phyloP scores from a whole-genome alignment of 2,888 invertebrate genomes.

The Alloscopus bannaensis region DNA sequence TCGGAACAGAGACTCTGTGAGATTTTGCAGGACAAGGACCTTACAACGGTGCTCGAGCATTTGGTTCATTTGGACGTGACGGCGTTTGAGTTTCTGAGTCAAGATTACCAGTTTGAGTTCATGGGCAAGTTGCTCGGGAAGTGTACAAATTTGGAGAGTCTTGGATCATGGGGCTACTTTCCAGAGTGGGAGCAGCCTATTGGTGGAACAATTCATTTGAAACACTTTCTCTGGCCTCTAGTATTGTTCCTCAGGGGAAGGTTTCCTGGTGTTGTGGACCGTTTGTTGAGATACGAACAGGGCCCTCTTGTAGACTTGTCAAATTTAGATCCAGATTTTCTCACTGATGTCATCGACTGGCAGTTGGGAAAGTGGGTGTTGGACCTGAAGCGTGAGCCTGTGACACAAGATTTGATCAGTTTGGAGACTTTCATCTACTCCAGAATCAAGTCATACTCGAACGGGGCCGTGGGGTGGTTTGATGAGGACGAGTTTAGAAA shows the following conservation, averaged over 20 bases:
- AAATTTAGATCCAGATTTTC: conserved; percentile 8
- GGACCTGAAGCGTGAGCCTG: conserved; percentile 11
- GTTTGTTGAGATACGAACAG: conserved; percentile 13
- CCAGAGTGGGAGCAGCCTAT: conserved; percentile 43
- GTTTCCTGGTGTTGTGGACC: conserved; percentile 1
- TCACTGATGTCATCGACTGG: conserved; percentile 56
- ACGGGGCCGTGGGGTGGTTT: conserved; percentile 53
- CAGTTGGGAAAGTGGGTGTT: conserved; percentile 51
- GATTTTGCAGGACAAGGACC: conserved; percentile 6
- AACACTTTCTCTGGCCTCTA: conserved; percentile 43
- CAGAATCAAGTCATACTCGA: conserved; percentile 28
- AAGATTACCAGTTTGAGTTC: conserved; percentile 37
- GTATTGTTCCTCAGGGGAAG: conserved; percentile 5
- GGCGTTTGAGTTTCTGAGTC: conserved; percentile 37
- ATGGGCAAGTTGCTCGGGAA: conserved; percentile 33
- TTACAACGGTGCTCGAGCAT: not conserved
- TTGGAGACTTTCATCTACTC: conserved; percentile 41
- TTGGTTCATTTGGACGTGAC: conserved; percentile 38
- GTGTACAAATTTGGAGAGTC: conserved; percentile 20
- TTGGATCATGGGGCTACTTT: conserved; percentile 50
- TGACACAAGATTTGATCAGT: conserved; percentile 9
- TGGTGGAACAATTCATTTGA: conserved; percentile 28
- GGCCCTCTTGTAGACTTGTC: conserved; percentile 14
- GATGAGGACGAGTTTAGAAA: conserved; percentile 40
- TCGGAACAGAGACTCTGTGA: conserved; percentile 7